These are phyloP conservation scores for Drosophila nasuta DNA, from an alignment of 1,140 invertebrate species.

Conservation along the genomic window DNA sequence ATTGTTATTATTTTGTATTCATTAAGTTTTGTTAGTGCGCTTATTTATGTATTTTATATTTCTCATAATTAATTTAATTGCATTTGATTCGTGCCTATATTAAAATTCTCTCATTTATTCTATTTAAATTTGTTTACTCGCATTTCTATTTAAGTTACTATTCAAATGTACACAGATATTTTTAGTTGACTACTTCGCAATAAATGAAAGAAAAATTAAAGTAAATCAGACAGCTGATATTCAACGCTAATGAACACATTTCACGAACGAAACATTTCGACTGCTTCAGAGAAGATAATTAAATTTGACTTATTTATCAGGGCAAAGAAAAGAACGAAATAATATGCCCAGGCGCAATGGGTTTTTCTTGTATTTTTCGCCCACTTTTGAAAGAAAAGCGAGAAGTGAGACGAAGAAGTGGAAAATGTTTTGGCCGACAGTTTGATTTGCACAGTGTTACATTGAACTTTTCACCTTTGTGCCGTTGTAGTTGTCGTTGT, in stretches of 20 bases:
- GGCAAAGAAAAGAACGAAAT: constrained; percentile 1
- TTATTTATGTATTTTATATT: too few species aligned
- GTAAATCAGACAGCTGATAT: constrained; percentile 1
- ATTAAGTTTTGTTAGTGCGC: too few species aligned
- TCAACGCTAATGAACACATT: constrained; percentile 27
- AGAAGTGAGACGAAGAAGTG: constrained; percentile 21
- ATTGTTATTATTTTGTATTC: too few species aligned
- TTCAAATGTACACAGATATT: not conserved
- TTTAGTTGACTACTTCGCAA: not conserved
- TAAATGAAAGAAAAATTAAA: too few species aligned
- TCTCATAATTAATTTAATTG: too few species aligned
- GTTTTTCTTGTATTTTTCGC: not conserved
- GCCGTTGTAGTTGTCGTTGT: constrained; percentile 42
- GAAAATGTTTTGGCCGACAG: constrained; percentile 36
- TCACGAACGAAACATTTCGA: constrained; percentile 2
- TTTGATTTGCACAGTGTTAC: constrained; percentile 71
- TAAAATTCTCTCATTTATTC: too few species aligned
- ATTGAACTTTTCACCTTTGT: constrained; percentile 75
- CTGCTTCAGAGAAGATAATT: constrained; percentile 23
- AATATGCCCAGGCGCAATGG: constrained; percentile 4
- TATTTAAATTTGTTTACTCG: not conserved
- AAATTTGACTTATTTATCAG: constrained; percentile 31
- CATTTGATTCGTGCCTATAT: too few species aligned
- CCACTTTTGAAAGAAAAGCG: not conserved
- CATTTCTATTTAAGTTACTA: not conserved